Conservation (phyloP, 2,888 invertebrate genomes). For the Cantharis flavilabris region DNA sequence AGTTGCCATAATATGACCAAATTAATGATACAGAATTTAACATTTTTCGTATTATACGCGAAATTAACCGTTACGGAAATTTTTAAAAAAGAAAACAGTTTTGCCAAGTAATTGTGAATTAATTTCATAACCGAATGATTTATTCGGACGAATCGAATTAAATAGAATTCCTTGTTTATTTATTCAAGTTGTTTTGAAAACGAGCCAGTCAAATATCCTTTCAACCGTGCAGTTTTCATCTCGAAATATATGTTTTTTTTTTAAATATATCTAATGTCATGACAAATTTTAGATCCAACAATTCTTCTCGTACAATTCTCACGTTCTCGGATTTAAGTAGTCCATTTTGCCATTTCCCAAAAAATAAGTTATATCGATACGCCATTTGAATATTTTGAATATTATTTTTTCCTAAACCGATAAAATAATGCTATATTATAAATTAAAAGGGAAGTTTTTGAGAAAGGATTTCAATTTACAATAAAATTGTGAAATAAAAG, state of each 20-base stretch:
- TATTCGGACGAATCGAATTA: background rate
- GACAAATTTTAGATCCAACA: background rate
- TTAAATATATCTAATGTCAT: background rate
- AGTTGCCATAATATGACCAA: slow-evolving; percentile 22
- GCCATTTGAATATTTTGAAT: background rate
- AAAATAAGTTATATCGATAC: slow-evolving; percentile 11
- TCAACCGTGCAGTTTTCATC: background rate
- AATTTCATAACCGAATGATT: background rate
- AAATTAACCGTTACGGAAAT: background rate
- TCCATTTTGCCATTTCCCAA: slow-evolving; percentile 4
- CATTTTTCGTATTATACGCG: background rate
- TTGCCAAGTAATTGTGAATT: background rate
- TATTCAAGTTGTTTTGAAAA: background rate
- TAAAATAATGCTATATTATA: background rate
- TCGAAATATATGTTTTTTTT: background rate
- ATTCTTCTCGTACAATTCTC: background rate
- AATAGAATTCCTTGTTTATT: background rate
- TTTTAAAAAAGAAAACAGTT: background rate
- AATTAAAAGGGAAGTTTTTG: background rate
- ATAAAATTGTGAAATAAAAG: background rate
- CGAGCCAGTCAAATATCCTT: background rate
- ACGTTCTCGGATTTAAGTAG: background rate
- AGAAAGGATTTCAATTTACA: background rate
- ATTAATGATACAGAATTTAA: slow-evolving; percentile 18
- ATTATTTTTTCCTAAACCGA: background rate